Evolutionary conservation across 2,113 vertebrate species (phyloP).

Genomic region (Halichoeres trimaculatus): DNA sequence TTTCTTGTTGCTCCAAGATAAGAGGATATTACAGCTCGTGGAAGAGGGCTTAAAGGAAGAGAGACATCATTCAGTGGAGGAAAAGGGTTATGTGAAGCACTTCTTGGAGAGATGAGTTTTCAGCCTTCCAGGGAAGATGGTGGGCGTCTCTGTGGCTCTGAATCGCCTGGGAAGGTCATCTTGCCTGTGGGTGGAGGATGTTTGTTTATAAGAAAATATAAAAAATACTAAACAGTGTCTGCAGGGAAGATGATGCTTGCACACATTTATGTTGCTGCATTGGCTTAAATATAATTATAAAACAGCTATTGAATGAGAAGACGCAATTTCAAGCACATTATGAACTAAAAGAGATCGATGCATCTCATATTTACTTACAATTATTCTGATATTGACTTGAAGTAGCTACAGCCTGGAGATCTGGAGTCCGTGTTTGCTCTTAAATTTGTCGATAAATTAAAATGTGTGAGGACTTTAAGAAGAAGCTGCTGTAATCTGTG

Average conservation of each 20-base stretch:
- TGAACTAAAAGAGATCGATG: neutral
- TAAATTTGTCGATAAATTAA: conserved; percentile 9
- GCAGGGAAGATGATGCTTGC: neutral
- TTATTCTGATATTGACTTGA: conserved; percentile 2
- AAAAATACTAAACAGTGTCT: conserved; percentile 22
- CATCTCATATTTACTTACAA: neutral
- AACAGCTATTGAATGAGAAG: neutral
- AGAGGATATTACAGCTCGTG: conserved; percentile 52
- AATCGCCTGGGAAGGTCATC: conserved; percentile 40
- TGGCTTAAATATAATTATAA: neutral
- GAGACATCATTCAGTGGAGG: conserved; percentile 46
- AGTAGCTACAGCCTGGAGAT: neutral
- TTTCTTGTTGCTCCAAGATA: conserved; percentile 57
- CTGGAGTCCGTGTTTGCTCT: neutral
- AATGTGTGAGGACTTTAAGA: neutral
- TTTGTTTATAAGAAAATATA: conserved; percentile 26
- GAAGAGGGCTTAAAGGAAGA: conserved; percentile 46
- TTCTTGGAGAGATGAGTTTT: conserved; percentile 59
- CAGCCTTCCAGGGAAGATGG: conserved; percentile 57
- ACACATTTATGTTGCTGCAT: neutral
- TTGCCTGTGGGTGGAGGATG: conserved; percentile 5
- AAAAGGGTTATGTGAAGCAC: conserved; percentile 40
- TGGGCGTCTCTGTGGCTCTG: conserved; percentile 15
- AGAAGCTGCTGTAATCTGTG: conserved; percentile 21
- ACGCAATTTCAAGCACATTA: conserved; percentile 25